Conservation (phyloP, 2,113 vertebrate genomes). For the Elaphurus davidianus region DNA sequence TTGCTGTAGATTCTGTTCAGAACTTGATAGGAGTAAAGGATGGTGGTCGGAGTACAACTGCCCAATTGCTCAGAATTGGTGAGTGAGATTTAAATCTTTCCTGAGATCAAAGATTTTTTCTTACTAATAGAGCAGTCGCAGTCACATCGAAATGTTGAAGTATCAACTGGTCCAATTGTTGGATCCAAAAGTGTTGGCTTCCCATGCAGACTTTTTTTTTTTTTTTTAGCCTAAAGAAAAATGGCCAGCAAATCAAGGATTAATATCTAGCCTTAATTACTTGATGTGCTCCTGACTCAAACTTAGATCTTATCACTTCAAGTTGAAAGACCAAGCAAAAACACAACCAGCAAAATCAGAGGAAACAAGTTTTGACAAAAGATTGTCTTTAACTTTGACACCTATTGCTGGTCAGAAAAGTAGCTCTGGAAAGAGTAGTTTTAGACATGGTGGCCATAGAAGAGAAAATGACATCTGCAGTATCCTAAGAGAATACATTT, state of each 20-base stretch:
- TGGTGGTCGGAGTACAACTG: neutral
- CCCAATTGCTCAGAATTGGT: neutral
- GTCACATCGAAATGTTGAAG: neutral
- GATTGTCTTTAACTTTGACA: neutral
- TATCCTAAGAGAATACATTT: neutral
- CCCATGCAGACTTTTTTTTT: neutral
- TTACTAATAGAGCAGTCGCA: neutral
- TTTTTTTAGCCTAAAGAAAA: neutral
- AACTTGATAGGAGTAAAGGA: neutral
- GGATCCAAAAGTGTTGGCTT: neutral
- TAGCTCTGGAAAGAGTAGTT: neutral
- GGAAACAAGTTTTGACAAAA: neutral
- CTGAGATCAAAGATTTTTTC: neutral
- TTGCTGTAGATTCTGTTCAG: neutral
- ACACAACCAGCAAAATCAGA: neutral
- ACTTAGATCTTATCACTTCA: neutral
- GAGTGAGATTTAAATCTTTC: neutral
- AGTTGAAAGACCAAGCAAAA: neutral
- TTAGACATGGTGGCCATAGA: neutral
- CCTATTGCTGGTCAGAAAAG: neutral
- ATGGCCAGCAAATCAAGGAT: neutral
- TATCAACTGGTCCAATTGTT: neutral
- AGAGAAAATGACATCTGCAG: neutral
- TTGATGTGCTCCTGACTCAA: neutral
- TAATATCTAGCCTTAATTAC: neutral